A percentile compares a stretch with the other conserved stretches of the same genome.
phyloP scores from a whole-genome alignment of 2,888 invertebrate species.

The Meteorus colon region DNA sequence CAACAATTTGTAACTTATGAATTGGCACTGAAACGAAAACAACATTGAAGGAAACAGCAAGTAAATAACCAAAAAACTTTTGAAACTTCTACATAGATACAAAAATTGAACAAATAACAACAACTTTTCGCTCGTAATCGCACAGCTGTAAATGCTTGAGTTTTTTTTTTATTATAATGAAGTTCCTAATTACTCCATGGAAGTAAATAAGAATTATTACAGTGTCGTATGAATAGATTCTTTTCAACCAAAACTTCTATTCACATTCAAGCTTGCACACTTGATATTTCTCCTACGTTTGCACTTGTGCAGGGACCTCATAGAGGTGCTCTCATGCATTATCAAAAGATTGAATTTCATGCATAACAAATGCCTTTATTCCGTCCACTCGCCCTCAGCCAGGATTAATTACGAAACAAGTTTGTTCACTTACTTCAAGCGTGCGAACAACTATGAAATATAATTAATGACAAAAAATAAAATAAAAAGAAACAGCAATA shows the following conservation, averaged over 20 bases:
- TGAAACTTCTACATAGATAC: background rate
- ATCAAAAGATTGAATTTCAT: constrained; percentile 9
- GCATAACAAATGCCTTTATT: background rate
- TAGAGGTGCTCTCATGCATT: constrained; percentile 1
- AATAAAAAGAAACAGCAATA: background rate
- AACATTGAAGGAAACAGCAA: background rate
- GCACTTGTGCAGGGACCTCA: background rate
- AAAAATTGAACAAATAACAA: background rate
- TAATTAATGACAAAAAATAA: background rate
- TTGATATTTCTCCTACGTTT: background rate
- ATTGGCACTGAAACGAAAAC: background rate
- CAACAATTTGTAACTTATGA: background rate
- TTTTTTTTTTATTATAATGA: background rate
- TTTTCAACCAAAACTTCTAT: background rate
- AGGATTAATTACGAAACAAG: constrained; percentile 12
- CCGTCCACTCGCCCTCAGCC: background rate
- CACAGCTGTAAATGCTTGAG: background rate
- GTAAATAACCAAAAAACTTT: background rate
- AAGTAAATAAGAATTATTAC: background rate
- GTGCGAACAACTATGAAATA: background rate
- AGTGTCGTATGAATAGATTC: background rate
- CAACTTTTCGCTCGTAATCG: background rate
- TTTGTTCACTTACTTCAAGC: background rate
- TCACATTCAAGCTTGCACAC: no score
- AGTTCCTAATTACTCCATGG: background rate